These are phyloP conservation scores for Microcebus jonahi DNA, from an alignment of 2,113 vertebrate species.

Conservation along the genomic window DNA sequence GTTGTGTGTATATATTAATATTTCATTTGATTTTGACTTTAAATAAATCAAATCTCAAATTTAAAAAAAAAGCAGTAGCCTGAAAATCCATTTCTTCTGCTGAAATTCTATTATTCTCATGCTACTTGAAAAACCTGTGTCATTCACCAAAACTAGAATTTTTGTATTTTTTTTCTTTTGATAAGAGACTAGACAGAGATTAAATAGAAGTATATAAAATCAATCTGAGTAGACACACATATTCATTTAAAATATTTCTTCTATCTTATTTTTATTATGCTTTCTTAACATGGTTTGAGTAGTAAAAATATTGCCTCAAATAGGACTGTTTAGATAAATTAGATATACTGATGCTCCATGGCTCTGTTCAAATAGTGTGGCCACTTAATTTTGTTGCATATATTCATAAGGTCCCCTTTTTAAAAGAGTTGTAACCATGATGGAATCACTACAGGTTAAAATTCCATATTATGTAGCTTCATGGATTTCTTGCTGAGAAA, in stretches of 20 bases:
- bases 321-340: background rate
- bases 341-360: background rate
- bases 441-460: background rate
- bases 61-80: background rate
- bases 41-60: background rate
- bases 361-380: background rate
- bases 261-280: background rate
- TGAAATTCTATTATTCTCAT: background rate
- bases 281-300: background rate
- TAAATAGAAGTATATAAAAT: background rate
- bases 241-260: background rate
- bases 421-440: background rate
- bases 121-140: background rate
- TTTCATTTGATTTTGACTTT: background rate
- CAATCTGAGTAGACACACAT: background rate
- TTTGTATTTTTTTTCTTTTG: background rate
- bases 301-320: background rate
- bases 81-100: background rate
- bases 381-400: background rate
- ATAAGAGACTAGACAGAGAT: background rate
- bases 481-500: slow-evolving; percentile 4
- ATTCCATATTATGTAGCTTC: background rate
- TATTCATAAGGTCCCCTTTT: background rate
- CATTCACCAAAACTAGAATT: background rate
- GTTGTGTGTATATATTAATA: background rate